phyloP scores from a whole-genome alignment of 1,140 invertebrate species.

The Ips typographus region DNA sequence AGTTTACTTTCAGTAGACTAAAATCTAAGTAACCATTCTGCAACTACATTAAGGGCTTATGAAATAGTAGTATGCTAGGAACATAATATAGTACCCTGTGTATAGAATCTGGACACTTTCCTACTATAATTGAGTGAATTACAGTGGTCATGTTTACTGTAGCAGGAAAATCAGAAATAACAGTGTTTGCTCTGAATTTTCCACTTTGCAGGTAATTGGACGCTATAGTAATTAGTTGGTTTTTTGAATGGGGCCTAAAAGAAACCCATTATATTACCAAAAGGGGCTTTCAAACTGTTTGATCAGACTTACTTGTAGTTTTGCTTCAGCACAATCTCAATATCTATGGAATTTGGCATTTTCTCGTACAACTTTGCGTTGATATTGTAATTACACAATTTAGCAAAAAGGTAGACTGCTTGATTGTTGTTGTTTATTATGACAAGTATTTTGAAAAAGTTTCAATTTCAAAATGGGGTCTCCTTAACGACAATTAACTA shows the following conservation, averaged over 20 bases:
- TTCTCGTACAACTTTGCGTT: too few relatives aligned
- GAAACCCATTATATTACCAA: constrained; percentile 12
- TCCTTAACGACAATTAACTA: too few relatives aligned
- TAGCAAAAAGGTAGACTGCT: too few relatives aligned
- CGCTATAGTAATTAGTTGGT: constrained; percentile 33
- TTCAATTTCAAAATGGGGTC: too few relatives aligned
- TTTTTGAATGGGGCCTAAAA: constrained; percentile 34
- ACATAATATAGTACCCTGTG: constrained; percentile 1
- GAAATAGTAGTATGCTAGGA: constrained; percentile 5
- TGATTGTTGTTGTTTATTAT: too few relatives aligned
- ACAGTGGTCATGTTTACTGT: constrained; percentile 28
- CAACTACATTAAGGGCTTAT: constrained; percentile 12
- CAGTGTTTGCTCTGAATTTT: constrained; percentile 36
- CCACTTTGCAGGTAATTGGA: constrained; percentile 36
- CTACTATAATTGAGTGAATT: constrained; percentile 41
- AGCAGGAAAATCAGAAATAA: constrained; percentile 39
- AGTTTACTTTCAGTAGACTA: constrained; percentile 41
- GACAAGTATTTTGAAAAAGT: too few relatives aligned
- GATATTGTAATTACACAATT: too few relatives aligned
- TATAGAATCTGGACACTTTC: constrained; percentile 18
- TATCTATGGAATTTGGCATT: constrained; percentile 34
- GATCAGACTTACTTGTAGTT: constrained; percentile 17
- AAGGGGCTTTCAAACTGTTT: background rate
- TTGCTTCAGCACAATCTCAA: constrained; percentile 40
- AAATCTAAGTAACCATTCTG: constrained; percentile 37